A percentile compares a stretch with the other conserved stretches of the same genome.
Evolutionary conservation across 35 echinoderm and acorn worm species (phyloP).

Genomic region (Ophiothrix spiculata): DNA sequence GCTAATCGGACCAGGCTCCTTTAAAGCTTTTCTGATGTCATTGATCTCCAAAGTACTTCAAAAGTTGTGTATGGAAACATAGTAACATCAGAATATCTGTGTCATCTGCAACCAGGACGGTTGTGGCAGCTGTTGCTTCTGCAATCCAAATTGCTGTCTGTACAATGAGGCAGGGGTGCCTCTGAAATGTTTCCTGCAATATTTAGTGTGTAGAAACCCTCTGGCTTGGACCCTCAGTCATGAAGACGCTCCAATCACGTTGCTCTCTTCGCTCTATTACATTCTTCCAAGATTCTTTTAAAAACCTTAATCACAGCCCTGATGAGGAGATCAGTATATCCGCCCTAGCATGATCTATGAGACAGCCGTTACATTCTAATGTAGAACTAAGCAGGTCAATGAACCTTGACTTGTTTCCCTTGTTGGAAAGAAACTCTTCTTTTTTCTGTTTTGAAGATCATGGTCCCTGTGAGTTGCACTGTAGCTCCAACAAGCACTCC

Average conservation of each 20-base stretch:
- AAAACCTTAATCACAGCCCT: no score
- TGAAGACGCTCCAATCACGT: no score
- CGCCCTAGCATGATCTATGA: conserved; percentile 37
- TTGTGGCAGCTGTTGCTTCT: not conserved
- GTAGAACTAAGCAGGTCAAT: conserved; percentile 28
- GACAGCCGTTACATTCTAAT: not conserved
- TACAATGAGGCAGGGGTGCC: no score
- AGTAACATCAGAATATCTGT: not conserved
- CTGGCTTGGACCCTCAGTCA: no score
- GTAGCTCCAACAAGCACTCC: conserved; percentile 36
- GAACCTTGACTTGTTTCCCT: conserved; percentile 50
- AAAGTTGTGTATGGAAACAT: not conserved
- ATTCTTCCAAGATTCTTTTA: no score
- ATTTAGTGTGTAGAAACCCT: no score
- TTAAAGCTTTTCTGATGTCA: no score
- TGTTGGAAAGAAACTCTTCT: conserved; percentile 48
- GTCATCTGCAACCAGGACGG: not conserved
- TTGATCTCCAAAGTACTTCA: no score
- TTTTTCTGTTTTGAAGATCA: conserved; percentile 46
- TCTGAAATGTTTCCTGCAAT: no score
- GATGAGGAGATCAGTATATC: not conserved
- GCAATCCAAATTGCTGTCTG: not conserved
- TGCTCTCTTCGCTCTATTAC: no score
- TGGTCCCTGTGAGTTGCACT: not conserved
- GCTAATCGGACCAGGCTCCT: no score